Evolutionary conservation across 2,888 invertebrate species (phyloP).

Genomic region (Geophilus truncorum): DNA sequence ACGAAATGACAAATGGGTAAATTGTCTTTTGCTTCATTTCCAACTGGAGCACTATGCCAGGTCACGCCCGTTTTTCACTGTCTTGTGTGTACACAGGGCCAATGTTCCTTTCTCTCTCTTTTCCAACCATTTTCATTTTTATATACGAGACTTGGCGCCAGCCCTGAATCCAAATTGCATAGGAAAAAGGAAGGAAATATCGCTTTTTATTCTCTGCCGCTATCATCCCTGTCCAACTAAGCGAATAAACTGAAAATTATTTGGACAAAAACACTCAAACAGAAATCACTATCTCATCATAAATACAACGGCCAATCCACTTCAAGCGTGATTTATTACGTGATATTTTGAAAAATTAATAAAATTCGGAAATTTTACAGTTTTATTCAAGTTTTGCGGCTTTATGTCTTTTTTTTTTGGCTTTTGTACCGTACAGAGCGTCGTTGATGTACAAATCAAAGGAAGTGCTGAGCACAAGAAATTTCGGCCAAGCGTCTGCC

Average conservation of each 20-base stretch:
- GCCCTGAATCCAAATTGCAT: conserved; percentile 27
- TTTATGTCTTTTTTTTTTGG: too few relatives aligned
- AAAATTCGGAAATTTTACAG: neutral
- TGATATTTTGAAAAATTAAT: neutral
- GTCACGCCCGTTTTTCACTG: conserved; percentile 24
- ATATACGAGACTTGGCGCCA: conserved; percentile 5
- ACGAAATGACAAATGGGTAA: neutral
- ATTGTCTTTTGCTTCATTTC: conserved; percentile 15
- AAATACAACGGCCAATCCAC: neutral
- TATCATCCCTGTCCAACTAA: conserved; percentile 7
- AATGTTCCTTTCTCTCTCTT: neutral
- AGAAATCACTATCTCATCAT: neutral
- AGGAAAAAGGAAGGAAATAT: conserved; percentile 25
- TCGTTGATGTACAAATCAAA: neutral
- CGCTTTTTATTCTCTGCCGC: conserved; percentile 16
- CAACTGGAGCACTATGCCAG: conserved; percentile 12
- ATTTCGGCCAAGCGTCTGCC: conserved; percentile 22
- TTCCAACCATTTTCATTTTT: conserved; percentile 16
- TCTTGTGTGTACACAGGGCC: conserved; percentile 11
- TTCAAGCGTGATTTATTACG: neutral
- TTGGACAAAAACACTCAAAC: conserved; percentile 11
- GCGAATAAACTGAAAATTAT: conserved; percentile 21
- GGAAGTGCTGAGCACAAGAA: conserved; percentile 21
- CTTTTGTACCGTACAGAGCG: neutral
- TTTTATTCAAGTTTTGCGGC: too few relatives aligned